Evolutionary conservation across 2,888 invertebrate species (phyloP), one percentile per base, ranked within the genome.

Genomic region (Macropis europaea): DNA sequence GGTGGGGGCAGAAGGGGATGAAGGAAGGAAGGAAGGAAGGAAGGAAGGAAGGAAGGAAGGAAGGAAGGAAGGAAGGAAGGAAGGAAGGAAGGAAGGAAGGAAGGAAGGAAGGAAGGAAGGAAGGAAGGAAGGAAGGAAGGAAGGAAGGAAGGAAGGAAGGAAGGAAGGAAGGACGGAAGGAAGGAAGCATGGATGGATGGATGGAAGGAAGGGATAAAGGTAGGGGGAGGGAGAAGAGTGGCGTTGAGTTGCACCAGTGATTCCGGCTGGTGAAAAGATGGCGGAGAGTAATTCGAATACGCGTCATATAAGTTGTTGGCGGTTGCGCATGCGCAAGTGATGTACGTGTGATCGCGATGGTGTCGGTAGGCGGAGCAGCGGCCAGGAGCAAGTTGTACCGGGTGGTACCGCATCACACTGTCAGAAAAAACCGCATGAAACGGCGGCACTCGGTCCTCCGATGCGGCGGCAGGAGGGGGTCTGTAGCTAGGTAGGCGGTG

Each of bases 241-340:
- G 36, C 56, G 61, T 62, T 62, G 69, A 54, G 50, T 68, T 60
- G 60, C 75, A 72, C 63, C 61, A 34, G 53, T 30, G 75, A 73
- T 63, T 76, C 68, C 56, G 64, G 50, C 57, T 60, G 45, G 67
- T 72, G 56, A 61, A 79, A 81, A 80, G 77, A 80, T 80, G 80
- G 80, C 80, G 80, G 76, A 73, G 54, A 66, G 81, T 81, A 80
- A 81, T 81, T 76, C 81, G 78, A 81, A 81, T 61, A 71, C 81
- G 71, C 78, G 68, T 80, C 68, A 62, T 76, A 71, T 73, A 69
- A 61, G 54, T 45, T 47, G 50, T 45, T 53, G 48, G 42, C 32
- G 13, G 53, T 19, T 43, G 61, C 80, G 79, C 80, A 69, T 69
- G 80, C 78, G 79, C 72, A 60, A 13, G 42, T 6, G 6, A 15